phyloP scores from a whole-genome alignment of 2,888 invertebrate species.

The Harpalus rubripes region DNA sequence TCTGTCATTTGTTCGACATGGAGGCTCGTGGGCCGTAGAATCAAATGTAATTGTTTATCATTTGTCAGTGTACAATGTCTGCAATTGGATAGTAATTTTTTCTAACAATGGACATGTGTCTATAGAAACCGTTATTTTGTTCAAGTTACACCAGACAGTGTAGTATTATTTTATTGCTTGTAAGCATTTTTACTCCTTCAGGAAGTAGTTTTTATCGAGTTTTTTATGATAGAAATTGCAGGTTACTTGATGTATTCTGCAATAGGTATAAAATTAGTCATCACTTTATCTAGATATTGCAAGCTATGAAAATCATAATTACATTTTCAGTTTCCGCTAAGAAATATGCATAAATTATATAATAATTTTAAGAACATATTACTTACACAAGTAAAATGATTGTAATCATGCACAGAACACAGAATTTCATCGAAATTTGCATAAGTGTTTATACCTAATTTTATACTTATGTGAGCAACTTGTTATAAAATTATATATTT shows the following conservation, averaged over 20 bases:
- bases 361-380: not conserved
- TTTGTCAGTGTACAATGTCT: conserved; percentile 9
- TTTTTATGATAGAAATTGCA: conserved; percentile 21
- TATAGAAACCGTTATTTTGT: conserved; percentile 38
- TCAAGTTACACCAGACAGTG: conserved; percentile 1
- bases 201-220: conserved; percentile 6
- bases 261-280: conserved; percentile 1
- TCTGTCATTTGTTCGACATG: not conserved
- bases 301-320: conserved; percentile 18
- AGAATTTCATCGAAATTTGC: too few species aligned
- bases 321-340: conserved; percentile 24
- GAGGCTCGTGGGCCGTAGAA: not conserved
- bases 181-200: not conserved
- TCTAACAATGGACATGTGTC: conserved; percentile 27
- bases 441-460: too few species aligned
- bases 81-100: conserved; percentile 29
- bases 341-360: conserved; percentile 22
- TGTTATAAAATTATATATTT: too few species aligned
- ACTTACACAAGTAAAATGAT: not conserved
- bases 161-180: conserved; percentile 25
- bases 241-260: not conserved
- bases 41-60: conserved; percentile 16
- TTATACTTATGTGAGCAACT: too few species aligned
- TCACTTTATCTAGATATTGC: conserved; percentile 39
- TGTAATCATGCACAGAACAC: not conserved